Evolutionary conservation across 2,113 vertebrate genomes (phyloP), one percentile per base, ranked within the genome.

Genomic region (Pongo pygmaeus): DNA sequence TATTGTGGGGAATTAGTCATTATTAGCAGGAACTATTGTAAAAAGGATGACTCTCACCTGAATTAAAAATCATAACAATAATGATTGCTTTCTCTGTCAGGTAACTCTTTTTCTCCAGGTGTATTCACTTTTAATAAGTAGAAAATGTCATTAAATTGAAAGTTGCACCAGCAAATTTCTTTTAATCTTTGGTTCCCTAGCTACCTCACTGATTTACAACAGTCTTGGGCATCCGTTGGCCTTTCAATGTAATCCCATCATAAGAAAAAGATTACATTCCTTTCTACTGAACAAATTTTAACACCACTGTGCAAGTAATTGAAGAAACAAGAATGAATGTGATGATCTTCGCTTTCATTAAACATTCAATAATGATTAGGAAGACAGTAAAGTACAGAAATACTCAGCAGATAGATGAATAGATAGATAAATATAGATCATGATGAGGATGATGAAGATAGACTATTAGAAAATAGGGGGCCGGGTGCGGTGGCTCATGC

Each of bases 121-220:
- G 4, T 64, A 59, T 72, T 85, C 27, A 81, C 16, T 22, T 18
- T 67, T 78, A 88, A 6, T n/a, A 94, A 93, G 10, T 77, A 64
- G 17, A 84, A 84, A 90, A 46, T 88, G 22, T 85, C 43, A 85
- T 67, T 78, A 84, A 89, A 85, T 35, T 94, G 46, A 70, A 96
- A 94, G 75, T 43, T 70, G 50, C 93, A 40, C 20, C 20, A 83
- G 83, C 20, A 85, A 88, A 78, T 94, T 87, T 23, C n/a, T 91
- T 97, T 96, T 95, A 85, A 91, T 97, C 67, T 25, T 89, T 7
- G 1, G 11, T 72, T 78, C 20, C 35, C 40, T 57, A 91, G 43
- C 78, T 80, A 50, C 77, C 74, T 85, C 16, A 91, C 23, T 93
- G 78, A 89, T 94, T 77, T n/a, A 61, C 13, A 86, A 32, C 20